Base-by-base conservation (phyloP, 2,888 invertebrate species). In the Apodemia zela region DNA sequence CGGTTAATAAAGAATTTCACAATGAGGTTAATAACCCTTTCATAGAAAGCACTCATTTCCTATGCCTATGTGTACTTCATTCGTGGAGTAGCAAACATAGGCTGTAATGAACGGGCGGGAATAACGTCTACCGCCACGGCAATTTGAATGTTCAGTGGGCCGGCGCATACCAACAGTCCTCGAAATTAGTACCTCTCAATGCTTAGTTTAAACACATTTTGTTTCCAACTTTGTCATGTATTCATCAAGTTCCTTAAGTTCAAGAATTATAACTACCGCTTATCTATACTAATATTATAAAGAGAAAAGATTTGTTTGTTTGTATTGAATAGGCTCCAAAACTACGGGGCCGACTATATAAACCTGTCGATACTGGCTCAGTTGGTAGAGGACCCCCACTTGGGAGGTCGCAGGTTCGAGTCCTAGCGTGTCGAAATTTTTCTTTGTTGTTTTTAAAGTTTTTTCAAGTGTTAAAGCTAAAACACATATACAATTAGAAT, bases 61-160 rank as follows among this genome's bases (percentile, higher is more conserved):
- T 74, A 74, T 79, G 76, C 74, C 25, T 57, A 25, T 25, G 77
- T 73, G 73, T 77, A 78, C 77, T 82, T 77, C 78, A 79, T 79
- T 76, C 78, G 77, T 77, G 75, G 81, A 78, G 82, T 79, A 79
- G 82, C 82, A 83, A 85, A 82, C 82, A 84, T 74, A 75, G 73
- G 68, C 74, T 68, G 83, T 85, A 86, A 85, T 85, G 85, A 87
- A 79, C 80, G 78, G 70, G 72, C 74, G 70, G 75, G 79, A 76
- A 78, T 75, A 74, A 78, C 75, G 76, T 71, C 73, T 75, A 74
- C 71, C 78, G 83, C 80, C 77, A 86, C 85, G 87, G 79, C 82
- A 87, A 88, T 89, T 88, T 87, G 82, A 82, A 81, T 82, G 83
- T 77, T 80, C 85, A 87, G 82, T 86, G 84, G 84, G 76, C 85